Evolutionary conservation across 2,888 invertebrate genomes (phyloP).

Genomic region (Alloplasta piceator): DNA sequence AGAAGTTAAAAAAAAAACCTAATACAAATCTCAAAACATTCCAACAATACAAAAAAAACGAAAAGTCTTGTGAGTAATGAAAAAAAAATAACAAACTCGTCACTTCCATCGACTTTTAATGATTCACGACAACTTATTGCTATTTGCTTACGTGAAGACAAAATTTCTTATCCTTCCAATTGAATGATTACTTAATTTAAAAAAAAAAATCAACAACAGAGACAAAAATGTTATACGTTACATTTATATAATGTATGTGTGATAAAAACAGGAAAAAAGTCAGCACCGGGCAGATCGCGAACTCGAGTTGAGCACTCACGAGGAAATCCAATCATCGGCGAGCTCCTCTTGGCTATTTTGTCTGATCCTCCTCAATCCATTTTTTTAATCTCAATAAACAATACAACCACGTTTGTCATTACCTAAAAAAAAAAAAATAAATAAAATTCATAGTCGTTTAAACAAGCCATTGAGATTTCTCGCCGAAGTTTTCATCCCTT

Average conservation of each 20-base stretch:
- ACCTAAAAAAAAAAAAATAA: conserved; percentile 60
- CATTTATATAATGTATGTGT: conserved; percentile 6
- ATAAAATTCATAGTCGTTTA: conserved; percentile 36
- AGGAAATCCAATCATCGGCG: conserved; percentile 45
- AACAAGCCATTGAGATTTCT: conserved; percentile 50
- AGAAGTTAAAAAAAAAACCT: conserved; percentile 3
- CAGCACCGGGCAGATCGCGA: conserved; percentile 55
- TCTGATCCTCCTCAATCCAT: conserved; percentile 13
- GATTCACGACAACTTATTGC: conserved; percentile 52
- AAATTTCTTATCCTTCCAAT: conserved; percentile 1
- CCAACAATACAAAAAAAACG: conserved; percentile 19
- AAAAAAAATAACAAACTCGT: conserved; percentile 26
- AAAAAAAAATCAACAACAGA: conserved; percentile 17
- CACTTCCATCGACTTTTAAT: conserved; percentile 31
- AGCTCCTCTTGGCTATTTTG: conserved; percentile 30
- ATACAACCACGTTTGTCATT: conserved; percentile 64
- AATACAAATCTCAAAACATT: conserved; percentile 29
- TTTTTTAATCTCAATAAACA: conserved; percentile 51
- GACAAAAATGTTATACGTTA: neutral
- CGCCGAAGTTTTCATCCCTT: conserved; percentile 41
- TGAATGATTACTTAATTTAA: neutral
- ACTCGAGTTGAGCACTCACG: conserved; percentile 38
- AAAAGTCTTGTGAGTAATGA: neutral
- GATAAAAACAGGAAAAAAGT: conserved; percentile 25
- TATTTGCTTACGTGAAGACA: conserved; percentile 32